Evolutionary conservation across 2,797 vertebrate genomes (phyloP).

Genomic region (Falco biarmicus): DNA sequence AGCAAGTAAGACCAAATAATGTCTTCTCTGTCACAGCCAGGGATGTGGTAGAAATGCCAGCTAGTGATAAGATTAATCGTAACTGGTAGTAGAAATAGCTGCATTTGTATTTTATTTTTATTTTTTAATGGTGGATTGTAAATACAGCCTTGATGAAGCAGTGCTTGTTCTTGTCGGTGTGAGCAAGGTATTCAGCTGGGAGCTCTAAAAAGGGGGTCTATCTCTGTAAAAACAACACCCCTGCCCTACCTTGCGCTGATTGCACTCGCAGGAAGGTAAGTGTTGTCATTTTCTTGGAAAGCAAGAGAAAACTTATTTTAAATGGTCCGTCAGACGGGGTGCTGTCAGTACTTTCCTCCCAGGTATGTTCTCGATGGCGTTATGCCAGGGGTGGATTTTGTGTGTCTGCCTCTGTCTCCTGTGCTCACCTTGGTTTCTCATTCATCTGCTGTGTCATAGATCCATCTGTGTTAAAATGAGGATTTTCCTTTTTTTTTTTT

Average conservation of each 20-base stretch:
- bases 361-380: background rate
- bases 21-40: background rate
- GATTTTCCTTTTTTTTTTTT: background rate
- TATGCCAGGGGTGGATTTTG: background rate
- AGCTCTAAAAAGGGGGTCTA: background rate
- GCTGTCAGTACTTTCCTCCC: background rate
- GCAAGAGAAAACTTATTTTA: background rate
- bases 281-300: background rate
- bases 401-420: background rate
- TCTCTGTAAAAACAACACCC: background rate
- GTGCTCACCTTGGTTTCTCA: background rate
- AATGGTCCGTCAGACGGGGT: background rate
- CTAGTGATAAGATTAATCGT: background rate
- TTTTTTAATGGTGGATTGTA: background rate
- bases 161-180: background rate
- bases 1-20: constrained; percentile 12
- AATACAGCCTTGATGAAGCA: background rate
- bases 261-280: constrained; percentile 24
- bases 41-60: background rate
- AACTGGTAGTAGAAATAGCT: background rate
- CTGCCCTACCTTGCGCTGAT: background rate
- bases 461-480: background rate
- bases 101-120: background rate
- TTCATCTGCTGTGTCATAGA: background rate
- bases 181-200: background rate